These are phyloP conservation scores for Portunus trituberculatus DNA, from an alignment of 1,140 invertebrate genomes.

Conservation along the genomic window DNA sequence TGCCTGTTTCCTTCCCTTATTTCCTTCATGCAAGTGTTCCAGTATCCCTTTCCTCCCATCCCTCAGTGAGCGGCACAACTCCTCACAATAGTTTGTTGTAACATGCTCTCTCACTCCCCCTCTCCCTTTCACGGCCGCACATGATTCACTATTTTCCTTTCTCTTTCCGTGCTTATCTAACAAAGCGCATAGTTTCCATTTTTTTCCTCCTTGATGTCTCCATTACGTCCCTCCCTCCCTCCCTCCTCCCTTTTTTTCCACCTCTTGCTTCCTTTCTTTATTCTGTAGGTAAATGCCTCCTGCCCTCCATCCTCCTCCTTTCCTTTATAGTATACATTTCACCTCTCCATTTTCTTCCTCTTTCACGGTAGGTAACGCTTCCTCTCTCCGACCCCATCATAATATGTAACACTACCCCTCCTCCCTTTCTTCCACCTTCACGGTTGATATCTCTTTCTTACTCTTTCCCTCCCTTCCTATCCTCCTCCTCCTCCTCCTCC, in stretches of 20 bases:
- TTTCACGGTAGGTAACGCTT: background rate
- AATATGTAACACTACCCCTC: background rate
- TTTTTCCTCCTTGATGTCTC: no score
- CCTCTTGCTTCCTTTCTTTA: background rate
- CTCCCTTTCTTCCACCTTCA: background rate
- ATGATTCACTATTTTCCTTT: background rate
- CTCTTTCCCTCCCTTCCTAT: background rate
- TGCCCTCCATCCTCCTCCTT: background rate
- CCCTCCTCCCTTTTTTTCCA: background rate
- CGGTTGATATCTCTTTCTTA: background rate
- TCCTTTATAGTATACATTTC: background rate
- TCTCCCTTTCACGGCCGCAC: background rate
- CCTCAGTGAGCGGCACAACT: no score
- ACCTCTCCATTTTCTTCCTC: background rate
- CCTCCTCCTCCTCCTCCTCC: no score
- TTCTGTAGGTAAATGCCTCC: no score
- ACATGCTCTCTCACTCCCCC: background rate
- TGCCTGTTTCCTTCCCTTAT: background rate
- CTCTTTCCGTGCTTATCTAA: no score
- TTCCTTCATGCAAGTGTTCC: no score
- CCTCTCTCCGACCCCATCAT: background rate
- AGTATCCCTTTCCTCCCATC: background rate
- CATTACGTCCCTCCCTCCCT: background rate
- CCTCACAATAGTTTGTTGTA: background rate
- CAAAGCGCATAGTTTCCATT: no score